Percentiles rank a stretch among this genome's conserved stretches.
Conservation (phyloP, 1,140 invertebrate genomes). For the Druon quercuslanigerum region DNA sequence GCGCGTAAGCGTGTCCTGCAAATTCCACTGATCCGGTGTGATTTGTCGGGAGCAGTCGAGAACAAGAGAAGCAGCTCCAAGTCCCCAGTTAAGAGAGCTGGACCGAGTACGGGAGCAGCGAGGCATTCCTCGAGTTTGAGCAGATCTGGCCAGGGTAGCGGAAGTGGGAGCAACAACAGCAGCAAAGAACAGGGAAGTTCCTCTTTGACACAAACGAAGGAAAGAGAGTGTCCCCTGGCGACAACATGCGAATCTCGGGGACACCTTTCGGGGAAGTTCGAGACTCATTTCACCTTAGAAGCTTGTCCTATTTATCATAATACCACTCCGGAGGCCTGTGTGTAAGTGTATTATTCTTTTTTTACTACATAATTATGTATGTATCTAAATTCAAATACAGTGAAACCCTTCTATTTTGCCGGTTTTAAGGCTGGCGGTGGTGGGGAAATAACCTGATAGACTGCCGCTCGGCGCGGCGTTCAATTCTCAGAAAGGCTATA, state of each 20-base stretch:
- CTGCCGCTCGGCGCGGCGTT: too few species aligned
- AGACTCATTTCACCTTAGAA: conserved; percentile 90
- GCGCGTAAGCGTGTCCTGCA: conserved; percentile 48
- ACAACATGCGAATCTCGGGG: conserved; percentile 90
- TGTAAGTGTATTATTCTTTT: conserved; percentile 77
- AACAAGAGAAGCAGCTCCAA: conserved; percentile 77
- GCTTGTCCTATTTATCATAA: conserved; percentile 95
- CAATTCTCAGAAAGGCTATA: too few species aligned
- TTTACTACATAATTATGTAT: conserved; percentile 42
- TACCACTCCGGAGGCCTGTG: conserved; percentile 87
- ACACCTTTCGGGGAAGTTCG: conserved; percentile 90
- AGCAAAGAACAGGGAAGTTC: conserved; percentile 67
- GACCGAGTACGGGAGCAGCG: conserved; percentile 57
- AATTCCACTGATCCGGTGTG: conserved; percentile 53
- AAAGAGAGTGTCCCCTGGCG: conserved; percentile 89
- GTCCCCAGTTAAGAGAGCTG: conserved; percentile 79
- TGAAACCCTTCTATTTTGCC: too few species aligned
- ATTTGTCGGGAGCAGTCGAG: conserved; percentile 61
- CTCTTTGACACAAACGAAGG: conserved; percentile 72
- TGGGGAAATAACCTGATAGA: too few species aligned
- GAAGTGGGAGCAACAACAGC: conserved; percentile 52
- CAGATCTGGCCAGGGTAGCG: conserved; percentile 60
- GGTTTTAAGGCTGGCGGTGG: too few species aligned
- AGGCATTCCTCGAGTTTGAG: conserved; percentile 56
- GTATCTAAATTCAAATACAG: too few species aligned